Base-by-base conservation (phyloP, 2,113 vertebrate genomes). In the Grus americana region DNA sequence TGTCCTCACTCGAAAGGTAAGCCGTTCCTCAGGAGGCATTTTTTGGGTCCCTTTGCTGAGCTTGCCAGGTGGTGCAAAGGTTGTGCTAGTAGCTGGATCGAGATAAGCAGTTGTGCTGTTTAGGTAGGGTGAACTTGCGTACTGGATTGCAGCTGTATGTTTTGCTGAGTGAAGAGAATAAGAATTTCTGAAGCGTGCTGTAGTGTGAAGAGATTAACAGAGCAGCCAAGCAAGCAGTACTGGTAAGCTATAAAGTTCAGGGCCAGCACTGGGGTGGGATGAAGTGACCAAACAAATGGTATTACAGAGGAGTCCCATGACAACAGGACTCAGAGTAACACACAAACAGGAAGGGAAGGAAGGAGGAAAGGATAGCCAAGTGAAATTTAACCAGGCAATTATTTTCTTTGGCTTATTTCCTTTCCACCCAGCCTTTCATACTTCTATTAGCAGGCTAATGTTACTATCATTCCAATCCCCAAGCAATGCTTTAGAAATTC, bases 371-470 rank as follows among this genome's bases (percentile, higher is more conserved):
- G 57, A 49, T 10, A 61, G 86, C 62, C 2, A 29, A 88, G 62
- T 11, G 78, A 79, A 89, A 91, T 82, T 32, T 27, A 86, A 72
- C 54, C 9, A 0, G 7, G 4, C 62, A 47, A 26, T 88, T 85
- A 88, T 94, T 96, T 93, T 71, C 62, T 66, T 89, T 92, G 93
- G 82, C 72, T 86, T 42, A 0, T 32, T 94, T 86, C 71, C 55
- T 61, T 68, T 59, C 76, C 88, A 82, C 27, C 14, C 87, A 63
- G 54, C 57, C 57, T 73, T 72, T 40, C 42, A 27, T 12, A 1
- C 52, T 79, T 30, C 21, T 40, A 4, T 44, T 15, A 57, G 65
- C 70, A 79, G 40, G 62, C 36, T 54, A 46, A 83, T 5, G 65
- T 55, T 34, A 32, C 65, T 26, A 6, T 23, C 75, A 27, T n/a